Evolutionary conservation across 2,888 invertebrate genomes (phyloP), one percentile per base, ranked within the genome.

Genomic region (Nomada hirtipes): DNA sequence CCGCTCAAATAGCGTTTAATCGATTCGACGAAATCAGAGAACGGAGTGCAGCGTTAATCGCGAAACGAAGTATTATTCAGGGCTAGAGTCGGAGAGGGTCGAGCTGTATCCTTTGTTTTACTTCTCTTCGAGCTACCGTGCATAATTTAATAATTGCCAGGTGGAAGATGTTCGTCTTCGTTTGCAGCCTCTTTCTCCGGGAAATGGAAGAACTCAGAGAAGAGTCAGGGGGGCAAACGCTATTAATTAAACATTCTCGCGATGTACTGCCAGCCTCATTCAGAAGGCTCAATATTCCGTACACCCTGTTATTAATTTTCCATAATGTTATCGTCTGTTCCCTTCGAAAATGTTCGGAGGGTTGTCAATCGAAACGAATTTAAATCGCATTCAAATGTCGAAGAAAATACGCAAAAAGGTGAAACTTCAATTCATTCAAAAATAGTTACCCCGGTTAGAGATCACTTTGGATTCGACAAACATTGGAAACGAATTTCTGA

Each of bases 351-450:
- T 53, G 42, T 44, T 57, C 29, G 29, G 23, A 44, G 18, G 18
- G 7, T 2, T 59, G 50, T 78, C 72, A 61, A 50, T 29, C 52
- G 26, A 47, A 67, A 50, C 55, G 67, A 52, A 44, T 57, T 79
- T 71, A 71, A 77, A 79, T 79, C 71, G 29, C 71, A 20, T 53
- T 42, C 50, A 59, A 70, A 61, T 29, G 60, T 47, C 47, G 47
- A 15, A 47, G 2, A 47, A 13, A 15, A 15, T 15, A 47, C 47
- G 1, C 20, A 1, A 0, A 36, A 36, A 4, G 23, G 57, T 67
- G 10, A 63, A 70, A 72, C 60, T 71, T 47, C 47, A 68, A 84
- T 76, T 76, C 76, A 68, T 79, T 79, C 65, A 87, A 83, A 70
- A 72, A 64, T 72, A 76, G 63, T 23, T 70, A 65, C 52, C 47